Percentiles rank a stretch among this genome's conserved stretches.
Evolutionary conservation across 2,797 vertebrate genomes (phyloP).

Genomic region (Tachyglossus aculeatus): DNA sequence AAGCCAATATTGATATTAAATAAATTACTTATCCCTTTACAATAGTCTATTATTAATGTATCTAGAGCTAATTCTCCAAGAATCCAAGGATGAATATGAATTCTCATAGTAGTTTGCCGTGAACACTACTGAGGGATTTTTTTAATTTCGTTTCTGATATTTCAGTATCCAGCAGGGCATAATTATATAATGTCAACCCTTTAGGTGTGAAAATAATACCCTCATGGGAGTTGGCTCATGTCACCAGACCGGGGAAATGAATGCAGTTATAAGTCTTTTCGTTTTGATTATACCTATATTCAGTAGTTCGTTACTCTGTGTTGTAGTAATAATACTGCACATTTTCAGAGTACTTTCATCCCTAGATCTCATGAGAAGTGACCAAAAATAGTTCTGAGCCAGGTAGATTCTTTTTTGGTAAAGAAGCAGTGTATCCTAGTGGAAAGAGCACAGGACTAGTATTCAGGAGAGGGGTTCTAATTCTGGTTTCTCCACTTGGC

Average conservation of each 20-base stretch:
- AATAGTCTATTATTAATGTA: conserved; percentile 41
- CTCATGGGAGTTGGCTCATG: conserved; percentile 46
- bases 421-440: no score
- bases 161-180: conserved; percentile 60
- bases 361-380: conserved; percentile 20
- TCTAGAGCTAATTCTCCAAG: conserved; percentile 53
- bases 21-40: conserved; percentile 49
- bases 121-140: conserved; percentile 37
- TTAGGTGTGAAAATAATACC: conserved; percentile 61
- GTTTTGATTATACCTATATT: conserved; percentile 44
- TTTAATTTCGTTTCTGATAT: conserved; percentile 49
- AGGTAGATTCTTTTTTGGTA: no score
- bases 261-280: conserved; percentile 45
- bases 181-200: conserved; percentile 66
- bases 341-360: conserved; percentile 35
- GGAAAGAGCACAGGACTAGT: no score
- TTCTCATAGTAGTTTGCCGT: conserved; percentile 40
- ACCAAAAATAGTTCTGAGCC: conserved; percentile 40
- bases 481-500: no score
- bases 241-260: conserved; percentile 50
- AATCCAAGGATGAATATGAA: conserved; percentile 47
- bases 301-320: conserved; percentile 45
- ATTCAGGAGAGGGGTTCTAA: no score
- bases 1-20: conserved; percentile 62
- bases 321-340: conserved; percentile 35